phyloP scores from a whole-genome alignment of 2,797 vertebrate species.

The Rachycentron canadum region DNA sequence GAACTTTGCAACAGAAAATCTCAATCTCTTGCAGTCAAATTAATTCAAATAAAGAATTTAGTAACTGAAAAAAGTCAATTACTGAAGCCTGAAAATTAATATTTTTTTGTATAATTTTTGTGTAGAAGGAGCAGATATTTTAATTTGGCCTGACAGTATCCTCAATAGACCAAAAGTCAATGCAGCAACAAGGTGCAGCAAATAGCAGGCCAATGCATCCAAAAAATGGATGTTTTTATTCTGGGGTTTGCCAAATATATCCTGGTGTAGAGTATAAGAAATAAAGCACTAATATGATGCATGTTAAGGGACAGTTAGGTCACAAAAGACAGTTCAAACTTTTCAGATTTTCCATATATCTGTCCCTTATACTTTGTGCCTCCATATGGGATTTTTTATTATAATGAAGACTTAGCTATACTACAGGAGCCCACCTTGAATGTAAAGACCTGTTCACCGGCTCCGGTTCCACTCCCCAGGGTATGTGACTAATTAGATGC shows the following conservation, averaged over 20 bases:
- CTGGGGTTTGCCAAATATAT: background rate
- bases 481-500: constrained; percentile 70
- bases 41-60: background rate
- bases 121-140: background rate
- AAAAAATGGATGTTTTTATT: background rate
- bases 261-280: background rate
- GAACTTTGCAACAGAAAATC: background rate
- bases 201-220: background rate
- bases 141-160: background rate
- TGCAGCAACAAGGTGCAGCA: background rate
- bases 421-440: constrained; percentile 47
- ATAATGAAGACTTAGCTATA: constrained; percentile 57
- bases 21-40: background rate
- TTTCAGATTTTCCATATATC: background rate
- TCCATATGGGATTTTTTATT: constrained; percentile 21
- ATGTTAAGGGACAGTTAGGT: background rate
- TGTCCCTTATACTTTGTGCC: constrained; percentile 2
- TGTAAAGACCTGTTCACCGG: constrained; percentile 39
- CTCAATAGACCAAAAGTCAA: constrained; percentile 7
- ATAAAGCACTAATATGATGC: background rate
- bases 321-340: background rate
- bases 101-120: background rate
- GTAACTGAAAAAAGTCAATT: background rate
- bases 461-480: constrained; percentile 44
- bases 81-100: background rate